Evolutionary conservation across 2,888 invertebrate species (phyloP).

Genomic region (Carpatolechia fugitivella): DNA sequence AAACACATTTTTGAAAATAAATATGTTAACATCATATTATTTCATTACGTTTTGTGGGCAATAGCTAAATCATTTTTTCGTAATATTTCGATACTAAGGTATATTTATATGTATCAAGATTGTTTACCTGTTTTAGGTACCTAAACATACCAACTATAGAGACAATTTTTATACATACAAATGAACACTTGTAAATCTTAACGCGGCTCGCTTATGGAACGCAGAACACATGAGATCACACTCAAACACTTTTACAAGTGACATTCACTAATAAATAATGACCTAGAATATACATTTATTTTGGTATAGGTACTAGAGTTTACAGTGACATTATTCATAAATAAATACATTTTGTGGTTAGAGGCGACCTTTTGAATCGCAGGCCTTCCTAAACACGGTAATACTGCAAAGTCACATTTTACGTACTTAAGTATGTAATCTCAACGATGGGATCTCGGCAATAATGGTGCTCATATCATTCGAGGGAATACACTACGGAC

Average conservation of each 20-base stretch:
- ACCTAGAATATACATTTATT: conserved; percentile 68
- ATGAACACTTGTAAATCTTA: conserved; percentile 60
- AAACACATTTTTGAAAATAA: too few species aligned
- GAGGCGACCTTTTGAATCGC: conserved; percentile 49
- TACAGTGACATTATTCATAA: conserved; percentile 39
- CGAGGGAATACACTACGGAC: too few species aligned
- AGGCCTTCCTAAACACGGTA: conserved; percentile 45
- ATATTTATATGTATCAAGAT: too few species aligned
- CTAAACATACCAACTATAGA: too few species aligned
- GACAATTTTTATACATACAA: conserved; percentile 35
- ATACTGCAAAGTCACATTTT: conserved; percentile 65
- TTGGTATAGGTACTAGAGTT: conserved; percentile 74
- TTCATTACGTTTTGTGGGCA: too few species aligned
- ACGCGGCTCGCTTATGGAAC: conserved; percentile 44
- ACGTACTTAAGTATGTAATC: conserved; percentile 47
- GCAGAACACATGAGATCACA: conserved; percentile 70
- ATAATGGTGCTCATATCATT: too few species aligned
- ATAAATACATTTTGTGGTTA: conserved; percentile 37
- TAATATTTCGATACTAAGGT: too few species aligned
- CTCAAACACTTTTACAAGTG: conserved; percentile 61
- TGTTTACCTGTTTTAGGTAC: too few species aligned
- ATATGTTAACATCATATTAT: too few species aligned
- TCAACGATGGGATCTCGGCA: conserved; percentile 70
- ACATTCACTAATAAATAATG: conserved; percentile 72
- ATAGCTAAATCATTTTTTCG: too few species aligned